A percentile compares a stretch with the other conserved stretches of the same genome.
phyloP scores from a whole-genome alignment of 2,797 vertebrate genomes.

The Aselliscus stoliczkanus region DNA sequence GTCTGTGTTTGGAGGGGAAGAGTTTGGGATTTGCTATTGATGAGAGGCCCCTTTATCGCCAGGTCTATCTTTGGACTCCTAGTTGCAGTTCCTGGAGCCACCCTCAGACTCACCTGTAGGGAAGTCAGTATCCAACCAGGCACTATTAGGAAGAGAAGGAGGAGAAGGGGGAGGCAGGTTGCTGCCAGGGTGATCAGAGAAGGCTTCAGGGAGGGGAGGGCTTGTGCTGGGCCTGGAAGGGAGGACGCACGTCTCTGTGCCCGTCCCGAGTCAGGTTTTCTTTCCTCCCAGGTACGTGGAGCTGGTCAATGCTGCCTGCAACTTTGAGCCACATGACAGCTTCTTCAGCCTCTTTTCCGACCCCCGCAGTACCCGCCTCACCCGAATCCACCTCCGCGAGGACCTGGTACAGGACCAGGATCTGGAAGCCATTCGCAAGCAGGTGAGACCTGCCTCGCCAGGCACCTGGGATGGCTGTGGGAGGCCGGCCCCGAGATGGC shows the following conservation, averaged over 20 bases:
- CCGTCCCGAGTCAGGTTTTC: not conserved
- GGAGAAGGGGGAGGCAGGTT: not conserved
- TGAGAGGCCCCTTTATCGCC: not conserved
- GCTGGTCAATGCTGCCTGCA: constrained; percentile 92
- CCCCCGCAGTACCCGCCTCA: constrained; percentile 93
- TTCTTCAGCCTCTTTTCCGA: constrained; percentile 98
- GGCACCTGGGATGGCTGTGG: accelerated
- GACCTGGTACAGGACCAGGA: constrained; percentile 94
- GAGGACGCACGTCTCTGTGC: accelerated
- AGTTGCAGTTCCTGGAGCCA: not conserved
- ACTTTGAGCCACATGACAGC: constrained; percentile 92
- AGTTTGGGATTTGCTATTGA: not conserved
- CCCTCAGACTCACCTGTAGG: not conserved
- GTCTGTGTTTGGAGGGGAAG: not conserved
- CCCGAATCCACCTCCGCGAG: constrained; percentile 92
- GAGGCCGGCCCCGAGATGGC: not conserved
- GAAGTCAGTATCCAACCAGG: not conserved
- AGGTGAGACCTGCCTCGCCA: constrained; percentile 79
- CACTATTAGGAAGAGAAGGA: not conserved
- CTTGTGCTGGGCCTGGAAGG: not conserved
- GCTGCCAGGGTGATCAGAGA: not conserved
- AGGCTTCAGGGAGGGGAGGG: not conserved
- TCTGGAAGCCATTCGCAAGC: constrained; percentile 94
- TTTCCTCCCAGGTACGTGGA: constrained; percentile 90
- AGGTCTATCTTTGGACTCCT: not conserved